phyloP scores from a whole-genome alignment of 23 tunicate species.

The Trididemnum nubilum region DNA sequence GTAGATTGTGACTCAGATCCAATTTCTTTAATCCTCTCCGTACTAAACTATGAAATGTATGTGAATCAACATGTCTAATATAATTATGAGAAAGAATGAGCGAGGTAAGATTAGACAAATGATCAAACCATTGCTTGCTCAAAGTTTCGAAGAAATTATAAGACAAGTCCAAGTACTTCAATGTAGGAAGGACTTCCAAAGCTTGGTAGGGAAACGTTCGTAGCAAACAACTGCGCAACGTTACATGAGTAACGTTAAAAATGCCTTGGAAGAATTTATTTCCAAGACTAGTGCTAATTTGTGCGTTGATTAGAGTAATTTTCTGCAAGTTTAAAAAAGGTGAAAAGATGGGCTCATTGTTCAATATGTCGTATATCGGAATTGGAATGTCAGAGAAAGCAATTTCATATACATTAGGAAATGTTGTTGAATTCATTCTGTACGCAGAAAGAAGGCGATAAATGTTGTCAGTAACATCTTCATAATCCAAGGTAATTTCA shows the following conservation, averaged over 20 bases:
- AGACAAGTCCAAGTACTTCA: not conserved
- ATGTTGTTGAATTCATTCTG: not conserved
- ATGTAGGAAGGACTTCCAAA: not conserved
- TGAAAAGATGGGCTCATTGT: not conserved
- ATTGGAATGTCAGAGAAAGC: not conserved
- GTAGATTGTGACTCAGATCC: not conserved
- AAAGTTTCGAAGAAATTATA: not conserved
- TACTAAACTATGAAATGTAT: not conserved
- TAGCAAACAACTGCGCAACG: not conserved
- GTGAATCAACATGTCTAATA: not conserved
- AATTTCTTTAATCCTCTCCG: not conserved
- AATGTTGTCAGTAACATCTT: slow-evolving; percentile 1
- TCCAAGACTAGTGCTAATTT: not conserved
- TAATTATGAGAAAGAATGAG: not conserved
- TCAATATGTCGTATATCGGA: not conserved
- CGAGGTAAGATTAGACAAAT: not conserved
- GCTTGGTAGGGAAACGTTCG: not conserved
- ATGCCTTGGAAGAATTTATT: not conserved
- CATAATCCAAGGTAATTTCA: not conserved
- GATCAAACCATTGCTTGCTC: not conserved
- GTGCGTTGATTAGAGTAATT: not conserved
- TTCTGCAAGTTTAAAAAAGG: slow-evolving; percentile 2
- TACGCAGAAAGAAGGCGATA: not conserved
- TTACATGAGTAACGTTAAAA: not conserved
- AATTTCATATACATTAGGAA: not conserved